Percentiles rank a stretch among this genome's conserved stretches.
These are phyloP conservation scores for Drosophila kepulauana DNA, from an alignment of 1,140 invertebrate species.

Conservation along the genomic window DNA sequence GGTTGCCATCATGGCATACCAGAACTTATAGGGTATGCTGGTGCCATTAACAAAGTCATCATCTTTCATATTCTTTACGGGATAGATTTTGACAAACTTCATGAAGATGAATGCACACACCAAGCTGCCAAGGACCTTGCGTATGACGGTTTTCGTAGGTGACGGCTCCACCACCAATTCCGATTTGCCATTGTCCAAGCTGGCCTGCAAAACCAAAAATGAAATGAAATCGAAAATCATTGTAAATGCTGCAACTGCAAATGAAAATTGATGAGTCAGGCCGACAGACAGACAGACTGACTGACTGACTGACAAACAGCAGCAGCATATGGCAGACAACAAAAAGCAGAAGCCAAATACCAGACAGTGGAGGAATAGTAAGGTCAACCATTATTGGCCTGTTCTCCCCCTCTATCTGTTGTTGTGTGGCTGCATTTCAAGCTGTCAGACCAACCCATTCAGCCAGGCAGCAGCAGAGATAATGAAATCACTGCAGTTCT, in stretches of 20 bases:
- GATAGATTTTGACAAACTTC: constrained; percentile 88
- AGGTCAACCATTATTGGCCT: constrained; percentile 16
- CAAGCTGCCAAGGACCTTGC: constrained; percentile 88
- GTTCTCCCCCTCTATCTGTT: background rate
- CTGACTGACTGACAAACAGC: background rate
- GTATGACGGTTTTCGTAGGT: constrained; percentile 87
- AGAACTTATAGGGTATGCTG: constrained; percentile 86
- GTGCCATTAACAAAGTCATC: constrained; percentile 89
- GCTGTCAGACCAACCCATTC: background rate
- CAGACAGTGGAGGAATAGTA: constrained; percentile 6
- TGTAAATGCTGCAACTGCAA: constrained; percentile 20
- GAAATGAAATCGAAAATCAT: constrained; percentile 4
- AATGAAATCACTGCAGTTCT: constrained; percentile 47
- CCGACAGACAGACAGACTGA: too few relatives aligned
- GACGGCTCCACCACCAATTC: constrained; percentile 87
- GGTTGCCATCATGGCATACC: constrained; percentile 92
- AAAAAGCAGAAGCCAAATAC: background rate
- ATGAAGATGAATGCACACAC: constrained; percentile 89
- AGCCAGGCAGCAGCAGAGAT: background rate
- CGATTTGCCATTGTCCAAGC: constrained; percentile 83
- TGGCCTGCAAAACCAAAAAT: constrained; percentile 59
- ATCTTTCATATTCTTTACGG: constrained; percentile 89
- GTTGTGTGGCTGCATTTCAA: constrained; percentile 1
- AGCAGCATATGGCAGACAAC: constrained; percentile 3
- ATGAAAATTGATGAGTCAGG: constrained; percentile 43